These are phyloP conservation scores for Manis pentadactyla DNA, from an alignment of 2,797 vertebrate species.

Conservation along the genomic window DNA sequence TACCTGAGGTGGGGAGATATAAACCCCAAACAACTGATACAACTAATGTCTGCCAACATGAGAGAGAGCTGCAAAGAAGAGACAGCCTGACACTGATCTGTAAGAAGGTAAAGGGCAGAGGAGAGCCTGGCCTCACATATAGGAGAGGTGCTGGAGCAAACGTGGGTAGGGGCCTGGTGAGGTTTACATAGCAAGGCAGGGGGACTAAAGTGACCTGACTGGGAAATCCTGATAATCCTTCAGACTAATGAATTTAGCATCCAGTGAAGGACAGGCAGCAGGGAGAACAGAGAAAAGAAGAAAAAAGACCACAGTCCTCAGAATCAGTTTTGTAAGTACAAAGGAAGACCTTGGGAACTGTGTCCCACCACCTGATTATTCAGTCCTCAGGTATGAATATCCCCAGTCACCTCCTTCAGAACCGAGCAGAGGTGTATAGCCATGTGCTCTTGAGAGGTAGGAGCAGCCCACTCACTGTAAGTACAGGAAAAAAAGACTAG, in stretches of 20 bases:
- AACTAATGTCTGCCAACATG: neutral
- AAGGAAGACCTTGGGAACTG: neutral
- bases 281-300: neutral
- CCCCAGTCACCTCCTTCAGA: neutral
- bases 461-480: neutral
- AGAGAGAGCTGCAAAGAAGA: neutral
- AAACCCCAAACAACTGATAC: neutral
- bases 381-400: neutral
- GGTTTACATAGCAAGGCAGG: neutral
- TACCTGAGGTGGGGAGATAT: neutral
- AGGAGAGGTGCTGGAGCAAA: neutral
- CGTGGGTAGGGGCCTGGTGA: accelerated
- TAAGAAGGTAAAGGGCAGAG: neutral
- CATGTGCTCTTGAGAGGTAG: too few species aligned
- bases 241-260: neutral
- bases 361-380: neutral
- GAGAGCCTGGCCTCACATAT: neutral
- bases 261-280: neutral
- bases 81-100: neutral
- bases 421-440: neutral
- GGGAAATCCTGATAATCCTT: neutral
- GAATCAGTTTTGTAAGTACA: neutral
- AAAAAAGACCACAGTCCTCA: neutral
- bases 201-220: neutral
- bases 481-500: neutral